A percentile compares a stretch with the other conserved stretches of the same genome.
Evolutionary conservation across 1,140 invertebrate species (phyloP).

Genomic region (Drosophila takahashii): DNA sequence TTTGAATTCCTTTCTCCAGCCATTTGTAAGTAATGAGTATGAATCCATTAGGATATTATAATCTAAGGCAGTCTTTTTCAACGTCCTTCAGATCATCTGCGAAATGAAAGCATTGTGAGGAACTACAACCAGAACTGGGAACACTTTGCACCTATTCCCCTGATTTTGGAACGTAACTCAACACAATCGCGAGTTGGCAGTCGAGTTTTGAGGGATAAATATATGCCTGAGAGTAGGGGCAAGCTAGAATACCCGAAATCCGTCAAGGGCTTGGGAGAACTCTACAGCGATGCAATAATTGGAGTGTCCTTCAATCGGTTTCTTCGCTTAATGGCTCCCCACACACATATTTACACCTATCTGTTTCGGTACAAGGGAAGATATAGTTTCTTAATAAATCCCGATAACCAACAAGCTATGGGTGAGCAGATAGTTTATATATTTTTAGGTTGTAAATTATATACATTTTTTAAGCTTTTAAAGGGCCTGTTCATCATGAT

Average conservation of each 20-base stretch:
- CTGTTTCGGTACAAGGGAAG: constrained; percentile 86
- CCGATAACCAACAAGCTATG: constrained; percentile 78
- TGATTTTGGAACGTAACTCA: constrained; percentile 86
- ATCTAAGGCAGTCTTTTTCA: background rate
- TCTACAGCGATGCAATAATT: constrained; percentile 85
- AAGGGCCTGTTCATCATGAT: constrained; percentile 87
- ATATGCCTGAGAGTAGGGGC: constrained; percentile 37
- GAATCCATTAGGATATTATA: constrained; percentile 54
- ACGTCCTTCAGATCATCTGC: constrained; percentile 45
- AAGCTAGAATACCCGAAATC: constrained; percentile 46
- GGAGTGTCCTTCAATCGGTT: constrained; percentile 85
- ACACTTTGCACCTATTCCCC: constrained; percentile 85
- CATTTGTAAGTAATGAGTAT: constrained; percentile 69
- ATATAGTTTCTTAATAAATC: constrained; percentile 86
- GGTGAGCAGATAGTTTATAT: constrained; percentile 54
- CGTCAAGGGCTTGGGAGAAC: constrained; percentile 60
- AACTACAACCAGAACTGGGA: constrained; percentile 86
- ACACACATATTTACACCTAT: constrained; percentile 86
- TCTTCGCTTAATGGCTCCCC: constrained; percentile 84
- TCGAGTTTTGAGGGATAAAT: constrained; percentile 54
- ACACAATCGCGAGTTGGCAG: constrained; percentile 83
- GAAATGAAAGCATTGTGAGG: constrained; percentile 49
- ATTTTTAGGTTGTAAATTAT: too few relatives aligned
- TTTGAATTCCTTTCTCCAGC: constrained; percentile 88
- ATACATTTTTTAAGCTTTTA: background rate